Base-by-base conservation (phyloP, 2,797 vertebrate genomes). In the Ibycter americanus region DNA sequence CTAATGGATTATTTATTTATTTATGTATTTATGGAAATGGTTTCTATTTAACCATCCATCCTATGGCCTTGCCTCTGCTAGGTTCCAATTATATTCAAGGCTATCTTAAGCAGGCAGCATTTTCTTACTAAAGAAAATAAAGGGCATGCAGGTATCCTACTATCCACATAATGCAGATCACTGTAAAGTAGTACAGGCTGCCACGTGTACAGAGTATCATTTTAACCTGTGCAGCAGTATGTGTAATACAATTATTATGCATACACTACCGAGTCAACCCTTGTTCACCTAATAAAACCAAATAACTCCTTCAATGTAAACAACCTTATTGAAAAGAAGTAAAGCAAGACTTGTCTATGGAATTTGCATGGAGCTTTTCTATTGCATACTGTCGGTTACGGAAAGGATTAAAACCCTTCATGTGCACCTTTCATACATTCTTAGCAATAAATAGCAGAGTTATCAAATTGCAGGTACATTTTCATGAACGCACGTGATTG, bases 151-250 rank as follows among this genome's bases (percentile, higher is more conserved):
- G 40, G 17, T 26, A 6, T 19, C 27, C 27, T 32, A 7, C 22
- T 52, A 44, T 38, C 7, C 47, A 11, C 22, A 2, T 0, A 65
- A 58, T 4, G 14, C 32, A 62, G 40, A 38, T 8, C 16, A 29
- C 65, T 73, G 19, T 42, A 4, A 51, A 25, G 18, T 17, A 12
- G 15, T 12, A 10, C 17, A 70, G 15, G 32, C 23, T 89, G 49
- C 34, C 12, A 1, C 4, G 40, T n/a, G 10, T 10, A 8, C 25
- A 2, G 0, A 32, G 13, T 19, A 32, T 67, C 15, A 8, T 52
- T 84, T 56, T 23, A 79, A 61, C 8, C 0, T 9, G 12, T n/a
- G 42, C 36, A 77, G 26, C 23, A 79, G 12, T 32, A 47, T 5
- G 16, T 15, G 20, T 23, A 36, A 14, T 36, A 23, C 20, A 70